Conservation (phyloP, 2,888 invertebrate genomes). For the Phragmatobia fuliginosa region DNA sequence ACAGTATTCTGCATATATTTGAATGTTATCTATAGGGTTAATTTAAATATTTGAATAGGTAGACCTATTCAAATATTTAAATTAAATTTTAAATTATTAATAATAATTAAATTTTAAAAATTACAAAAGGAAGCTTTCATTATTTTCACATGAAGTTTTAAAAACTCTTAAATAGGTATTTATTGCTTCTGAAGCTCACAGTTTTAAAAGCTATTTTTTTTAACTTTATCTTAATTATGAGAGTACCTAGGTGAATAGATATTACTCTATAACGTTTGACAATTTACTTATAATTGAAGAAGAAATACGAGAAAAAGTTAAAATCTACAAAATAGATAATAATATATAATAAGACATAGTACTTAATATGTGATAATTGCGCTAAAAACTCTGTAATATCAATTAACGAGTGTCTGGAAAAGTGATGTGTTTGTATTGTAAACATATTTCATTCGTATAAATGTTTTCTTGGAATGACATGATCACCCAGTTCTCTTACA, state of each 20-base stretch:
- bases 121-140: not conserved
- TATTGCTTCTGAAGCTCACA: not conserved
- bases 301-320: too few species aligned
- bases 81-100: too few species aligned
- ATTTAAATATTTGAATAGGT: too few species aligned
- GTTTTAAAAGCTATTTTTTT: too few species aligned
- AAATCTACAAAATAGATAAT: too few species aligned
- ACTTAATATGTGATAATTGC: not conserved
- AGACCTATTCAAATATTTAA: too few species aligned
- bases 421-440: not conserved
- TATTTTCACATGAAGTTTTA: not conserved
- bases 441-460: not conserved
- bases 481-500: not conserved
- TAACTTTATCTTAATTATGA: too few species aligned
- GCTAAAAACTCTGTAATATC: not conserved
- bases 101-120: too few species aligned
- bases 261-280: too few species aligned
- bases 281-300: too few species aligned
- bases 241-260: too few species aligned
- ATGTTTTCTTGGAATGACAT: not conserved
- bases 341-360: too few species aligned
- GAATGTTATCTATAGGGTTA: not conserved
- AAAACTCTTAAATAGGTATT: not conserved
- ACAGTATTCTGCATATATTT: not conserved
- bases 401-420: not conserved